phyloP scores from a whole-genome alignment of 2,113 vertebrate genomes.

The Toxotes jaculatrix region DNA sequence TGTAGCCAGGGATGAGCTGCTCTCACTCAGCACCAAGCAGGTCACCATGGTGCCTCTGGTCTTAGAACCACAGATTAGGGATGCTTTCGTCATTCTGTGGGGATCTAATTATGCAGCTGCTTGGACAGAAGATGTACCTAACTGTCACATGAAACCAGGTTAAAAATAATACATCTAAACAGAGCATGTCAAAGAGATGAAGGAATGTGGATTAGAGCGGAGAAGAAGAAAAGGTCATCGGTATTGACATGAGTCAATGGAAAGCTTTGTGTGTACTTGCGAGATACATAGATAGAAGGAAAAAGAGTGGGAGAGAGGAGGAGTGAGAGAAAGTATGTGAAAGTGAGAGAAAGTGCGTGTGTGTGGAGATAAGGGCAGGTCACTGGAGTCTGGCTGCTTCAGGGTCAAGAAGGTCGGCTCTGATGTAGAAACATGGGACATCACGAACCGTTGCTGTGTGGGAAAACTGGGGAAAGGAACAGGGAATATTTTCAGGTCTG shows the following conservation, averaged over 20 bases:
- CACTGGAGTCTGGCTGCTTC: slow-evolving; percentile 57
- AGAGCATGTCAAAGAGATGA: background rate
- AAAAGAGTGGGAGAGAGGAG: slow-evolving; percentile 18
- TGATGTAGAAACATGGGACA: slow-evolving; percentile 62
- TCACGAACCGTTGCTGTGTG: slow-evolving; percentile 65
- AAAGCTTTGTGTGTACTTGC: slow-evolving; percentile 10
- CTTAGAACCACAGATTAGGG: background rate
- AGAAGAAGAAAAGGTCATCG: background rate
- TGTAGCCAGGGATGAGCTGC: slow-evolving; percentile 54
- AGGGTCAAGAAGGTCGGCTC: slow-evolving; percentile 72
- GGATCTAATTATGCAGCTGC: slow-evolving; percentile 37
- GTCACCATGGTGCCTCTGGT: slow-evolving; percentile 28
- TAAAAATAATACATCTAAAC: background rate
- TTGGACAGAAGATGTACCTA: slow-evolving; percentile 9
- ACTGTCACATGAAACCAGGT: background rate
- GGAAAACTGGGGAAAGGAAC: slow-evolving; percentile 74
- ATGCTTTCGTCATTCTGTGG: slow-evolving; percentile 13
- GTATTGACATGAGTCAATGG: slow-evolving; percentile 12
- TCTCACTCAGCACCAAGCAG: slow-evolving; percentile 39
- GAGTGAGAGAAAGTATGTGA: slow-evolving; percentile 65
- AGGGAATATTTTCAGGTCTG: slow-evolving; percentile 85
- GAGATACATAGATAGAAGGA: slow-evolving; percentile 4
- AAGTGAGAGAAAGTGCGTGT: slow-evolving; percentile 55
- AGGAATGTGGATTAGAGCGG: background rate
- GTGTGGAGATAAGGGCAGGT: slow-evolving; percentile 65